Evolutionary conservation across 2,888 invertebrate genomes (phyloP), one percentile per base, ranked within the genome.

Genomic region (Dicroscelio sp.): DNA sequence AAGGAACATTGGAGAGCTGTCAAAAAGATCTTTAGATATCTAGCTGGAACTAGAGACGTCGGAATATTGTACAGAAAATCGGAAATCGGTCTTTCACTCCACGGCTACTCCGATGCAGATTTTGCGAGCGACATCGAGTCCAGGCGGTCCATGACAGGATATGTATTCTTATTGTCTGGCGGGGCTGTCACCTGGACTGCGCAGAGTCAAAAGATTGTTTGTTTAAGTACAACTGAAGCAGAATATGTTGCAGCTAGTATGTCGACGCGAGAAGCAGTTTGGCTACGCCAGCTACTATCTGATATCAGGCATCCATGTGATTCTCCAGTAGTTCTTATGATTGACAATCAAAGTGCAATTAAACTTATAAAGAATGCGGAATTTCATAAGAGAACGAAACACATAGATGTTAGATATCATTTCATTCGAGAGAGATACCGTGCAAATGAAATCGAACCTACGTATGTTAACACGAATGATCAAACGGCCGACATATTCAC

Each of bases 161-260:
- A 92, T 75, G 17, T 91, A 4, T 92, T 90, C 55, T 23, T 33
- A 20, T 43, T 86, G 12, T 63, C 84, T 20, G 43, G 67, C 43
- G 92, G 90, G 48, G 78, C 85, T 5, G 55, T 90, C n/a, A 83
- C 90, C 8, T 93, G 93, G 92, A 71, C 79, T 12, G 88, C 88
- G 30, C 88, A 91, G 31, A 25, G 90, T n/a, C 92, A 92, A 52
- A 82, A 58, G 60, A 35, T 88, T 3, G 92, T 92, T 0, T 76
- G 92, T n/a, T 48, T 91, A 1, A 87, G 83, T 12, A 93, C 92
- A 0, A 88, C 91, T 0, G 93, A 92, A 63, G 78, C 90, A 4
- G 89, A 93, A 69, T 93, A 92, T 23, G 85, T 93, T 12, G 93
- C 92, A 2, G 92, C 92, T 23, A 27, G 60, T 27, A 48, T 48